Evolutionary conservation across 1,140 invertebrate species (phyloP).

Genomic region (Trichomalopsis sarcophagae): DNA sequence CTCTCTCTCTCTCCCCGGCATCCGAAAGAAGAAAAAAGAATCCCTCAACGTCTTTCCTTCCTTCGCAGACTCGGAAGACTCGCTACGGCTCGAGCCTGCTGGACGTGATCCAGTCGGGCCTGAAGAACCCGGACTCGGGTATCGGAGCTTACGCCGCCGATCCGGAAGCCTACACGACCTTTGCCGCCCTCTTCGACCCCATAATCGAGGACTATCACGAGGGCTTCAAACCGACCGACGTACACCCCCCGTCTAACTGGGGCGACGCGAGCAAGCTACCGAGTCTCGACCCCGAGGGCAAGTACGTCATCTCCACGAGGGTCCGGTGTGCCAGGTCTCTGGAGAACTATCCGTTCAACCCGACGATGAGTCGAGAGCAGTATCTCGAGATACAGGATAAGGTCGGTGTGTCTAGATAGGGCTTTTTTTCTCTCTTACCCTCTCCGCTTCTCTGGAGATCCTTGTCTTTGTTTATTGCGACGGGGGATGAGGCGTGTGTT

Average conservation of each 20-base stretch:
- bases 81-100: constrained; percentile 77
- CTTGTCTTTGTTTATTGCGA: not conserved
- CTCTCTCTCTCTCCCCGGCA: too few species aligned
- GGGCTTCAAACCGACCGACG: constrained; percentile 78
- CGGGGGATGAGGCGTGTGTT: not conserved
- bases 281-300: constrained; percentile 83
- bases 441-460: not conserved
- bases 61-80: constrained; percentile 74
- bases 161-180: constrained; percentile 82
- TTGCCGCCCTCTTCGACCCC: constrained; percentile 83
- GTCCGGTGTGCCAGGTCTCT: constrained; percentile 83
- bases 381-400: constrained; percentile 79
- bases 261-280: constrained; percentile 81
- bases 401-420: constrained; percentile 57
- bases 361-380: constrained; percentile 81
- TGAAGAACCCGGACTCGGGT: constrained; percentile 79
- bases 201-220: constrained; percentile 87
- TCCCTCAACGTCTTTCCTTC: not conserved
- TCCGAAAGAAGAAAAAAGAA: not conserved
- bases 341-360: constrained; percentile 86
- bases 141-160: constrained; percentile 86
- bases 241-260: constrained; percentile 82
- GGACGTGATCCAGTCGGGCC: constrained; percentile 82
- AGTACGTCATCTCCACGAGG: constrained; percentile 84
- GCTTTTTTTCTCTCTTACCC: not conserved